phyloP scores from a whole-genome alignment of 2,797 vertebrate species.

The Squalus acanthias region DNA sequence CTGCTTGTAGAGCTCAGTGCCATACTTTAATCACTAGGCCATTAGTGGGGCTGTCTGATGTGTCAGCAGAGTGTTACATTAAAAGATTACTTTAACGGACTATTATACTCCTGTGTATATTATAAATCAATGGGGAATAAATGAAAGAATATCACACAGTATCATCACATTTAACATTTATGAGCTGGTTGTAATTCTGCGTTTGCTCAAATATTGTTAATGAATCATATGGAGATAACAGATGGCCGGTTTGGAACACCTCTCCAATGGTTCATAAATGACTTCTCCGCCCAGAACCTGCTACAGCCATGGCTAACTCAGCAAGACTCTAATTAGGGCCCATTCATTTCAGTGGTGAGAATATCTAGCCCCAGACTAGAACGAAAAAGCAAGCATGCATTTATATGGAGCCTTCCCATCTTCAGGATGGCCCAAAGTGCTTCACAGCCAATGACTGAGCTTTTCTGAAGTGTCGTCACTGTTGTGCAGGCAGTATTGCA shows the following conservation, averaged over 20 bases:
- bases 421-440: neutral
- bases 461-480: neutral
- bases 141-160: neutral
- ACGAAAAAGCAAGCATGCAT: neutral
- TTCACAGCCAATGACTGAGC: neutral
- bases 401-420: neutral
- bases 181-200: neutral
- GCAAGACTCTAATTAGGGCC: neutral
- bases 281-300: neutral
- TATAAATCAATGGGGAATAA: slow-evolving; percentile 14
- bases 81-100: neutral
- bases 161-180: slow-evolving; percentile 10
- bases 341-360: neutral
- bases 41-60: neutral
- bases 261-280: neutral
- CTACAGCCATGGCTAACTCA: neutral
- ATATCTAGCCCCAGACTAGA: neutral
- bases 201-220: slow-evolving; percentile 17
- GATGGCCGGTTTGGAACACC: neutral
- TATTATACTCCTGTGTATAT: neutral
- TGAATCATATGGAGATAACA: slow-evolving; percentile 12
- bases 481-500: neutral
- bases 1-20: neutral
- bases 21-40: slow-evolving; percentile 13
- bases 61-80: neutral